phyloP scores from a whole-genome alignment of 2,113 vertebrate species.

The Elaphurus davidianus region DNA sequence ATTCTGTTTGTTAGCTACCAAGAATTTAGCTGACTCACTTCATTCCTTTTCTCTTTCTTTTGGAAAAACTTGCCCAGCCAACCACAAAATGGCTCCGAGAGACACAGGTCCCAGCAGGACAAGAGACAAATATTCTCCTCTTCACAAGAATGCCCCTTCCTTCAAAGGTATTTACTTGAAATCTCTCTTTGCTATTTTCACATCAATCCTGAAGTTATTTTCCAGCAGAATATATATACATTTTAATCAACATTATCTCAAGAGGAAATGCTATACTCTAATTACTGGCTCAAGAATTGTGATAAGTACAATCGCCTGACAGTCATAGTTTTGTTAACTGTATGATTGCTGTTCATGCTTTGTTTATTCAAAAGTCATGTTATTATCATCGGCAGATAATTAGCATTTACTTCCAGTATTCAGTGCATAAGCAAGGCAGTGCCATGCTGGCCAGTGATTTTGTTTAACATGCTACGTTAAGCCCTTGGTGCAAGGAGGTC shows the following conservation, averaged over 20 bases:
- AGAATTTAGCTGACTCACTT: constrained; percentile 25
- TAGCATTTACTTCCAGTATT: constrained; percentile 32
- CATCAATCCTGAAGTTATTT: constrained; percentile 51
- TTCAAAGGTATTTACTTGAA: constrained; percentile 55
- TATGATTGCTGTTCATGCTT: background rate
- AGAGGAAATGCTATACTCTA: constrained; percentile 69
- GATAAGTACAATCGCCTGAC: constrained; percentile 37
- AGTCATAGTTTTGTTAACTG: constrained; percentile 48
- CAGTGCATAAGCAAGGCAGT: background rate
- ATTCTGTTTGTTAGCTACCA: background rate
- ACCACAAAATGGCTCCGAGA: background rate
- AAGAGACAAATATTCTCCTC: background rate
- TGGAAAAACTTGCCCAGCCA: background rate
- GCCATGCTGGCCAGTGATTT: rapidly evolving
- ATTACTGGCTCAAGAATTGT: constrained; percentile 73
- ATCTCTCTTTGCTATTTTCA: constrained; percentile 51
- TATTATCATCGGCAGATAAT: constrained; percentile 40
- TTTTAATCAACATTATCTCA: constrained; percentile 74
- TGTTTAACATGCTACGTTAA: constrained; percentile 56
- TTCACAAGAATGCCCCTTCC: background rate
- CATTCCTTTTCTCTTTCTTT: constrained; percentile 13
- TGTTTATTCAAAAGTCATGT: background rate
- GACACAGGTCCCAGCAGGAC: background rate
- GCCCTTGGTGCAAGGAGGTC: background rate
- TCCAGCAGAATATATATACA: constrained; percentile 37